Conservation (phyloP, 2,113 vertebrate species). For the Hemicordylus capensis region DNA sequence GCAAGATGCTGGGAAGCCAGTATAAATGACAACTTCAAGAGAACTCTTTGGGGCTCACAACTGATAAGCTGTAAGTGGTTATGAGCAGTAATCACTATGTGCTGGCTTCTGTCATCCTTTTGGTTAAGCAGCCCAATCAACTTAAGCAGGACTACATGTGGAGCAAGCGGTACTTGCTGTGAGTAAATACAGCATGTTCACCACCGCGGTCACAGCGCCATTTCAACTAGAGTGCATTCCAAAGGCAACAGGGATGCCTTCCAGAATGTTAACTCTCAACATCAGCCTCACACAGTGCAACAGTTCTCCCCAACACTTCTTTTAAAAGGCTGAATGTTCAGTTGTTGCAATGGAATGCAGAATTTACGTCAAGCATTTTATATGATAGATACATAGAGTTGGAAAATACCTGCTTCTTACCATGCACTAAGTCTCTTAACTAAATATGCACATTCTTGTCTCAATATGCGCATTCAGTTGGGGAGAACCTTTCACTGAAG, state of each 20-base stretch:
- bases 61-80: background rate
- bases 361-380: background rate
- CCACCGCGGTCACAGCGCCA: background rate
- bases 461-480: no score
- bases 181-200: constrained; percentile 10
- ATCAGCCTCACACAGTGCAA: background rate
- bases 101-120: background rate
- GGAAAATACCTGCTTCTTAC: background rate
- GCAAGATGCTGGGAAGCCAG: background rate
- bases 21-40: constrained; percentile 8
- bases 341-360: background rate
- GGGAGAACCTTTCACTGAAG: no score
- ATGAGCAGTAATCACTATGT: background rate
- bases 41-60: background rate
- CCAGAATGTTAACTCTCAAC: background rate
- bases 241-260: background rate
- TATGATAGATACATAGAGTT: background rate
- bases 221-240: background rate
- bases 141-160: background rate
- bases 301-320: background rate
- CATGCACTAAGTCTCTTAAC: no score
- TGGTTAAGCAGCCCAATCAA: constrained; percentile 6
- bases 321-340: background rate
- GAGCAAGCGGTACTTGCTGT: background rate
- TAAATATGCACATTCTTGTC: no score